Base-by-base conservation (phyloP, 2,888 invertebrate genomes). In the Aporophyla nigra region DNA sequence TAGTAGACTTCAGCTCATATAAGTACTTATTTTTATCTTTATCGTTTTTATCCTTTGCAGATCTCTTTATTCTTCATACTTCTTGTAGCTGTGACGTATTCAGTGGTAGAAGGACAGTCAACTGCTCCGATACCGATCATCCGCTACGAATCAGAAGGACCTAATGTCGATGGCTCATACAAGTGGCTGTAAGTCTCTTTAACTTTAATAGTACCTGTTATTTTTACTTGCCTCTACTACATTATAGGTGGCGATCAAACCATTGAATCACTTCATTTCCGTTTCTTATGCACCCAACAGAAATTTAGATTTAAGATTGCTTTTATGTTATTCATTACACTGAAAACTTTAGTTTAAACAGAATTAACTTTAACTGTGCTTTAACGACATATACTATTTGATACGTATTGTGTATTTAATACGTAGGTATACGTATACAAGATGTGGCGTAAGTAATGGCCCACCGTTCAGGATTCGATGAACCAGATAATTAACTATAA, bases 111-210 rank as follows among this genome's bases (percentile, higher is more conserved):
- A 12, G 92, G 92, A 56, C 93, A 91, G 62, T 80, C 92, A 0
- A 93, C 92, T 58, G 95, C 97, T 14, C 97, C 96, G 12, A 97
- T 97, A 68, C 97, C 97, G 14, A 97, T 97, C 74, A 90, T 97
- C 33, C 96, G 96, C 72, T 97, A 95, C 83, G 97, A 97, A 88
- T 97, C 97, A 54, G 97, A 97, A 67, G 97, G 97, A 27, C 97
- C 97, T 0, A 97, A 97, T 87, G 95, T 96, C 21, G 97, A 97
- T 85, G 97, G 97, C 63, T 95, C 97, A 1, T 97, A 97, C 90
- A 97, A 97, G 92, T 97, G 97, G 97, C 91, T 96, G 96, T 97
- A 92, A 93, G 96, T 72, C 0, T 27, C 0, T 73, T 58, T 19
- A 1, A 19, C 27, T 33, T 27, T 2, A 56, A 14, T 14, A 51